phyloP scores from a whole-genome alignment of 2,797 vertebrate genomes.

The Crenichthys baileyi region DNA sequence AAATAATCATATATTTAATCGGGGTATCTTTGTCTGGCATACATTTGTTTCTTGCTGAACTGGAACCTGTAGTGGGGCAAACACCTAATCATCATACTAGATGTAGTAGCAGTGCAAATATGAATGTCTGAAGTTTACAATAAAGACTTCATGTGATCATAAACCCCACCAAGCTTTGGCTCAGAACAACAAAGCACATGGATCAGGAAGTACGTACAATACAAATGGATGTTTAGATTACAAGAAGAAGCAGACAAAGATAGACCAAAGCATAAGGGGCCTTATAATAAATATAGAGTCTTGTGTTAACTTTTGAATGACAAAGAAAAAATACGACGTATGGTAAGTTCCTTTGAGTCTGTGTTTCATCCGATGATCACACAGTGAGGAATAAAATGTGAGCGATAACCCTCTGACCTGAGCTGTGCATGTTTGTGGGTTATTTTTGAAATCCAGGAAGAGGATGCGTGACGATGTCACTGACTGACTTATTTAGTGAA shows the following conservation, averaged over 20 bases:
- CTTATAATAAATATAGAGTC: slow-evolving; percentile 55
- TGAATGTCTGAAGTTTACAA: neutral
- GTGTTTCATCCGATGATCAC: slow-evolving; percentile 53
- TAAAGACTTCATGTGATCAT: neutral
- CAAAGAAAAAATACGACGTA: slow-evolving; percentile 44
- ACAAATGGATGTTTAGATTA: slow-evolving; percentile 16
- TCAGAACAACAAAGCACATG: neutral
- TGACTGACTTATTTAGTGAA: slow-evolving; percentile 21
- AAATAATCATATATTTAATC: neutral
- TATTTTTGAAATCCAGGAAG: slow-evolving; percentile 73
- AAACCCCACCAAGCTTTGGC: neutral
- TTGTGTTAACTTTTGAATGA: slow-evolving; percentile 47
- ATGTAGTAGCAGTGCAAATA: neutral
- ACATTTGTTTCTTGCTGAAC: neutral
- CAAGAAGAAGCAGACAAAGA: slow-evolving; percentile 40
- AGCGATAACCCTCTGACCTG: slow-evolving; percentile 50
- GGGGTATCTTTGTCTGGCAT: neutral
- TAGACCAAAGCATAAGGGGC: slow-evolving; percentile 31
- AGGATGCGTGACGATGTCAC: slow-evolving; percentile 62
- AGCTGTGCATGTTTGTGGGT: slow-evolving; percentile 33
- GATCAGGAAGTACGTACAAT: slow-evolving; percentile 14
- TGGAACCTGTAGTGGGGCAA: neutral
- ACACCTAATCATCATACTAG: no score
- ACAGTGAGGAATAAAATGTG: slow-evolving; percentile 42
- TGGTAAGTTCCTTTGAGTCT: slow-evolving; percentile 28